phyloP scores from a whole-genome alignment of 2,113 vertebrate species.

The Martes martes region DNA sequence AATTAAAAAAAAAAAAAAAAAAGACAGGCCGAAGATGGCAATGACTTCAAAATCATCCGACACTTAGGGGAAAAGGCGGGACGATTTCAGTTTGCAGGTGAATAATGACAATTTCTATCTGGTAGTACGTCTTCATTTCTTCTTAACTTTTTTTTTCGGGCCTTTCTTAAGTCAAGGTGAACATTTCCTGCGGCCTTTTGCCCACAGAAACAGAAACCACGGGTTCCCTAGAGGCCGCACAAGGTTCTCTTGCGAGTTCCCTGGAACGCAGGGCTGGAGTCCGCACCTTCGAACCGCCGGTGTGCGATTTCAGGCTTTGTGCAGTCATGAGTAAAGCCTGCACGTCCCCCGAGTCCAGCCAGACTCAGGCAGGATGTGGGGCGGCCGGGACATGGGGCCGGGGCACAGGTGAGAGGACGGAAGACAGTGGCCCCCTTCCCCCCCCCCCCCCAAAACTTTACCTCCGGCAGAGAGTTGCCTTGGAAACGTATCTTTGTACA shows the following conservation, averaged over 20 bases:
- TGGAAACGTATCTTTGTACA: not conserved
- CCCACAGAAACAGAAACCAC: not conserved
- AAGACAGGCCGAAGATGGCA: not conserved
- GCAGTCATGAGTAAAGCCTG: not conserved
- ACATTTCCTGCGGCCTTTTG: not conserved
- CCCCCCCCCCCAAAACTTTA: not conserved
- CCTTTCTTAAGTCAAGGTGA: not conserved
- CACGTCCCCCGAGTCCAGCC: rapidly evolving
- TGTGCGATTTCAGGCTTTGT: too few species aligned
- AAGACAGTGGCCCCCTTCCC: too few species aligned
- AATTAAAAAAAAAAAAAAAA: too few species aligned
- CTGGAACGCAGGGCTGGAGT: rapidly evolving
- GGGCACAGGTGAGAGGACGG: rapidly evolving
- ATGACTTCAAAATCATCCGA: not conserved
- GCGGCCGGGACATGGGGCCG: rapidly evolving
- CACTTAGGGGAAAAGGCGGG: not conserved
- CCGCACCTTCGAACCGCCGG: rapidly evolving
- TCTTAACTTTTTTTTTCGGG: not conserved
- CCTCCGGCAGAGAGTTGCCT: not conserved
- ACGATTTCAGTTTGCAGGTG: not conserved
- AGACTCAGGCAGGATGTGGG: not conserved
- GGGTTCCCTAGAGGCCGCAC: rapidly evolving
- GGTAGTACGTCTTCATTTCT: not conserved
- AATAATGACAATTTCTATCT: not conserved
- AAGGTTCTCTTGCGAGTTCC: not conserved